These are phyloP conservation scores for Diceros bicornis DNA, from an alignment of 2,797 vertebrate genomes.

Conservation along the genomic window DNA sequence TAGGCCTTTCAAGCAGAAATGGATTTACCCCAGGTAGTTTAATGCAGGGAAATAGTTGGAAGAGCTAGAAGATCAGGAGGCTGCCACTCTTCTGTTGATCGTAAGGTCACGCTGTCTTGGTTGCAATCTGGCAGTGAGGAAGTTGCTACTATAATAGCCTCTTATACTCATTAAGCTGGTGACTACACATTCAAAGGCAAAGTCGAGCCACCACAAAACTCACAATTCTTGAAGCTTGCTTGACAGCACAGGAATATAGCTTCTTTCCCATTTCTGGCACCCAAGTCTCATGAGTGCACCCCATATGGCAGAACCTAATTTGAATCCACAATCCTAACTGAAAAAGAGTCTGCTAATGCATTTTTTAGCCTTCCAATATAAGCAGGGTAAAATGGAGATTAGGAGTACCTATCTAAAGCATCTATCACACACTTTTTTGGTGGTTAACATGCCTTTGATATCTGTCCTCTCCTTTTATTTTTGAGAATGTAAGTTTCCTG, in stretches of 20 bases:
- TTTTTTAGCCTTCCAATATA: neutral
- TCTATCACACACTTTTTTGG: neutral
- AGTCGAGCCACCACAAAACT: neutral
- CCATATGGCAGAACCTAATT: neutral
- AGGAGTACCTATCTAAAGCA: neutral
- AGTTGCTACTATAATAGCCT: neutral
- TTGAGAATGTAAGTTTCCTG: neutral
- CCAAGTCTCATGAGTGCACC: neutral
- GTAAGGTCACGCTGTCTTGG: neutral
- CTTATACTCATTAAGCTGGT: neutral
- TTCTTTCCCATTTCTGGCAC: neutral
- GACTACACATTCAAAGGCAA: neutral
- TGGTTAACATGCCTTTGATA: neutral
- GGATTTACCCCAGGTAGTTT: neutral
- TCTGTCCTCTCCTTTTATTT: neutral
- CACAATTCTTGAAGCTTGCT: neutral
- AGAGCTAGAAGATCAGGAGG: neutral
- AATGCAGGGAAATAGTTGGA: neutral
- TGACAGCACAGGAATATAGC: neutral
- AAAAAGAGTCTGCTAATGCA: neutral
- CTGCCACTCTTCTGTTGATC: too few species aligned
- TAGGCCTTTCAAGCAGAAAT: neutral
- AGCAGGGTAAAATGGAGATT: neutral
- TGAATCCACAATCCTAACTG: neutral
- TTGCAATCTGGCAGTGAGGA: neutral